These are phyloP conservation scores for Oreocharis arfaki DNA, from an alignment of 2,113 vertebrate species.

Conservation along the genomic window DNA sequence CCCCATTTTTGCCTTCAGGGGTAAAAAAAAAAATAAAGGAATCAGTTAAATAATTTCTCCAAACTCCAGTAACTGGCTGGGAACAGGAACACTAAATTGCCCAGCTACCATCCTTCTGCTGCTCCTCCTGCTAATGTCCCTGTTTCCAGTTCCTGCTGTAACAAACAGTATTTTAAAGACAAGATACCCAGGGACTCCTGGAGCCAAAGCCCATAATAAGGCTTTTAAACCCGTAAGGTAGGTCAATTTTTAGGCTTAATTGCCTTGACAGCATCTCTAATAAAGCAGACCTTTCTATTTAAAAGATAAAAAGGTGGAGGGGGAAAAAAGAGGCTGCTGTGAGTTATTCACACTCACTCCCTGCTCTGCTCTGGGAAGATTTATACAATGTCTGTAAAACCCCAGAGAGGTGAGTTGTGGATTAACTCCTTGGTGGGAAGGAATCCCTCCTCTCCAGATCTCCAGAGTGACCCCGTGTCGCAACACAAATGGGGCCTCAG, in stretches of 20 bases:
- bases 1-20: not conserved
- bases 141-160: not conserved
- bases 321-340: not conserved
- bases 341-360: slow-evolving; percentile 7
- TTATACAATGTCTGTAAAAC: not conserved
- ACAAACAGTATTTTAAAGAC: slow-evolving; percentile 8
- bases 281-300: not conserved
- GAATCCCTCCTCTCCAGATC: not conserved
- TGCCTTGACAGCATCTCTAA: not conserved
- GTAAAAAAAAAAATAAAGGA: not conserved
- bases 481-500: not conserved
- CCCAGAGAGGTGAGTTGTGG: not conserved
- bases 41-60: not conserved
- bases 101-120: not conserved
- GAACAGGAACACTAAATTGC: not conserved
- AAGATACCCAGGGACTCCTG: not conserved
- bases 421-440: not conserved
- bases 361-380: not conserved
- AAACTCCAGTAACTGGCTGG: not conserved
- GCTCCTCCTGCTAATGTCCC: not conserved
- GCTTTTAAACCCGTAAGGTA: slow-evolving; percentile 9
- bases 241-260: slow-evolving; percentile 33
- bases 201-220: slow-evolving; percentile 24
- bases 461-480: rapidly evolving
- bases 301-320: not conserved